These are phyloP conservation scores for Blennius ocellaris DNA, from an alignment of 2,113 vertebrate species.

Conservation along the genomic window DNA sequence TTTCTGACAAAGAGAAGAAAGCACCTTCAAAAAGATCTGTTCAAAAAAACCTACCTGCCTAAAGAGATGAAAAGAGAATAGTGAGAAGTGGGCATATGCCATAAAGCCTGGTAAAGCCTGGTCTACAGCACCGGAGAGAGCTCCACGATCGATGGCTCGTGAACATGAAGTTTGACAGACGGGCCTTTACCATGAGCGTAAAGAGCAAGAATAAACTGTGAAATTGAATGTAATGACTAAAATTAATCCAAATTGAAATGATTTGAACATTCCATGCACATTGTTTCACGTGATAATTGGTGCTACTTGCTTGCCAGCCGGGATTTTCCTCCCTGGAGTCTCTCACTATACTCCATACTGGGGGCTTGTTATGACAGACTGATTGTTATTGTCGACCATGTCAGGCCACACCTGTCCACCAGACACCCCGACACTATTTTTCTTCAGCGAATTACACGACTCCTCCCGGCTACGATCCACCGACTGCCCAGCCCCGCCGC, in stretches of 20 bases:
- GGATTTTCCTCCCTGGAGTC: neutral
- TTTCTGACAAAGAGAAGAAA: no score
- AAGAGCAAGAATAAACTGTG: constrained; percentile 43
- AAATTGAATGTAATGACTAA: constrained; percentile 48
- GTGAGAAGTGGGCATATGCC: no score
- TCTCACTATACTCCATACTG: neutral
- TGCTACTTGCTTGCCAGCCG: no score
- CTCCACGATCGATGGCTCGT: no score
- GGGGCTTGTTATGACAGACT: neutral
- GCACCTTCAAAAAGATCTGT: no score
- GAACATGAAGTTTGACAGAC: constrained; percentile 2
- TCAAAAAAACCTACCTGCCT: no score
- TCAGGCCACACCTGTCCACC: neutral
- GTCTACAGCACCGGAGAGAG: no score
- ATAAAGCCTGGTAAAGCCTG: no score
- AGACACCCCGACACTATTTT: constrained; percentile 6
- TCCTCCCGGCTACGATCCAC: neutral
- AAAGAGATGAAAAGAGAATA: no score
- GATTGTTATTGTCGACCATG: constrained; percentile 1
- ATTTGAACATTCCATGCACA: neutral
- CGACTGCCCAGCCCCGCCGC: constrained; percentile 3
- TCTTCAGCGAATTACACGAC: neutral
- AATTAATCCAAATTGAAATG: constrained; percentile 40
- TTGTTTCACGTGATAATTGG: no score
- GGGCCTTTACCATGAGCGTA: constrained; percentile 7